A percentile compares a stretch with the other conserved stretches of the same genome.
These are phyloP conservation scores for Muntiacus reevesi DNA, from an alignment of 2,113 vertebrate species.

Conservation along the genomic window DNA sequence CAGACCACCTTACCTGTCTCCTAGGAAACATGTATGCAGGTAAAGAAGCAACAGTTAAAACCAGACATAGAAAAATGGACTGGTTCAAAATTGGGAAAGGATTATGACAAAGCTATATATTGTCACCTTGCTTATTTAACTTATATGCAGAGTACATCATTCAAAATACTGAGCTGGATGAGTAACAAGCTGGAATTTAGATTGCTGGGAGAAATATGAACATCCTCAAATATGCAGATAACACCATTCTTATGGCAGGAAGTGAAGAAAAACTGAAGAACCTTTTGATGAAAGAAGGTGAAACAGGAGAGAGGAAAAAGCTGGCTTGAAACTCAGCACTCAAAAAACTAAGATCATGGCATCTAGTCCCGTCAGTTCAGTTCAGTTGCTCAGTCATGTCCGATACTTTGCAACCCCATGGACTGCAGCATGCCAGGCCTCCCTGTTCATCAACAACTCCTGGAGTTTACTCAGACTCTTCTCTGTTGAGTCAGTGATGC, in stretches of 20 bases:
- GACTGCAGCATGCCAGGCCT: neutral
- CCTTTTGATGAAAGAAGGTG: neutral
- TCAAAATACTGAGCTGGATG: neutral
- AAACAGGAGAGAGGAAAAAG: neutral
- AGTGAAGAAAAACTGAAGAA: neutral
- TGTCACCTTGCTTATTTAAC: neutral
- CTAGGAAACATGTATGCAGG: neutral
- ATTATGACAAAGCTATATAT: neutral
- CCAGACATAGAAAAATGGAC: neutral
- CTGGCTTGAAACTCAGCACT: neutral
- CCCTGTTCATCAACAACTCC: neutral
- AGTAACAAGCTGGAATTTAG: neutral
- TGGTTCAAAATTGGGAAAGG: neutral
- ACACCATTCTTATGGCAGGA: neutral
- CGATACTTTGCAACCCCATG: fast-evolving
- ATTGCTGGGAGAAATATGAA: neutral
- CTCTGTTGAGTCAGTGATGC: neutral
- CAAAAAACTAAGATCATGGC: neutral
- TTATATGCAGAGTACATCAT: neutral
- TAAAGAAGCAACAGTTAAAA: neutral
- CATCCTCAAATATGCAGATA: neutral
- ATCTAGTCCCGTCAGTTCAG: neutral
- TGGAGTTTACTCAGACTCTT: neutral
- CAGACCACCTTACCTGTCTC: neutral
- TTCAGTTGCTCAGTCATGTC: neutral